These are phyloP conservation scores for Zonitis immaculata DNA, from an alignment of 2,888 invertebrate species.

Conservation along the genomic window DNA sequence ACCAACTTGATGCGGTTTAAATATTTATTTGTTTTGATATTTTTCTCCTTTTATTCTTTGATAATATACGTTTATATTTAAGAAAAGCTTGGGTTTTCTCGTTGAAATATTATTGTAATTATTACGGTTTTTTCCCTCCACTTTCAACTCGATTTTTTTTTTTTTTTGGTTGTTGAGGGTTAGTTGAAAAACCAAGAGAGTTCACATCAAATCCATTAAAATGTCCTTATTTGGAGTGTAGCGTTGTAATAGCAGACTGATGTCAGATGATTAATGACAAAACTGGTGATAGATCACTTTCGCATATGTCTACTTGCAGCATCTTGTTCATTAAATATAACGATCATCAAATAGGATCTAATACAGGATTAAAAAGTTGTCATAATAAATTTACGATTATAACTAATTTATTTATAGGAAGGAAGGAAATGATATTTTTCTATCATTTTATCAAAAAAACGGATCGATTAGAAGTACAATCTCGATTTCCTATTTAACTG, in stretches of 20 bases:
- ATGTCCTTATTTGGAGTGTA: slow-evolving; percentile 27
- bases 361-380: slow-evolving; percentile 20
- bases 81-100: background rate
- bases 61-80: too few species aligned
- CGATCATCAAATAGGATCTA: slow-evolving; percentile 23
- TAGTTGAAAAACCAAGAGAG: background rate
- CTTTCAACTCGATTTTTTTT: too few species aligned
- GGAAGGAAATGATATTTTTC: too few species aligned
- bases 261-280: slow-evolving; percentile 36
- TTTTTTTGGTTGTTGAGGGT: background rate
- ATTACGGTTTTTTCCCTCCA: too few species aligned
- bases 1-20: background rate
- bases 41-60: background rate
- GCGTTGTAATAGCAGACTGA: slow-evolving; percentile 19
- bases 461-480: too few species aligned
- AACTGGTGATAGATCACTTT: slow-evolving; percentile 36
- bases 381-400: slow-evolving; percentile 10
- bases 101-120: background rate
- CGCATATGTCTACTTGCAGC: slow-evolving; percentile 32
- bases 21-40: background rate
- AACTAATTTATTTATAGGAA: too few species aligned
- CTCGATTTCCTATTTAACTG: too few species aligned
- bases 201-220: slow-evolving; percentile 32
- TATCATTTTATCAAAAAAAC: background rate
- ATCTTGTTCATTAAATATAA: slow-evolving; percentile 36